Percentiles rank a stretch among this genome's conserved stretches.
Evolutionary conservation across 92 coral and sea anemone genomes (phyloP).

Genomic region (Porites divaricata): DNA sequence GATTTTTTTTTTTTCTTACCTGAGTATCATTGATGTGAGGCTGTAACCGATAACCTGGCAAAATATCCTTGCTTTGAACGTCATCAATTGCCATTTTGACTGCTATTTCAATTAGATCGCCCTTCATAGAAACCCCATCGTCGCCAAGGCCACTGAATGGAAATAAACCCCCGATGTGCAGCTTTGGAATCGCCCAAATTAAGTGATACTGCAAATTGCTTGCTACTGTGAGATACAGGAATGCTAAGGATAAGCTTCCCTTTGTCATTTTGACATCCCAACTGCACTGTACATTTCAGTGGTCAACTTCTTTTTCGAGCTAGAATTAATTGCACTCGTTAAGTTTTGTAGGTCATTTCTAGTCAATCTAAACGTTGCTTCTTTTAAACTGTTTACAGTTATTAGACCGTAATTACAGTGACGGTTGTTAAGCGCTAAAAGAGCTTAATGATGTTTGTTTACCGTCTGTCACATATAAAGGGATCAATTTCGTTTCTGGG

Average conservation of each 20-base stretch:
- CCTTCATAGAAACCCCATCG: conserved; percentile 19
- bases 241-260: conserved; percentile 16
- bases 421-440: conserved; percentile 21
- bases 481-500: no score
- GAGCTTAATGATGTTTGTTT: conserved; percentile 17
- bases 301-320: no score
- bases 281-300: no score
- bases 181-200: not conserved
- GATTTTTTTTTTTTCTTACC: conserved; percentile 33
- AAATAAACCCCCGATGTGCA: conserved; percentile 60
- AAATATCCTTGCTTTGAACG: conserved; percentile 42
- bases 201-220: not conserved
- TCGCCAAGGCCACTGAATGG: conserved; percentile 45
- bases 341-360: not conserved
- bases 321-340: no score
- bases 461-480: not conserved
- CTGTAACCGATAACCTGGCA: conserved; percentile 55
- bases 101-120: conserved; percentile 32
- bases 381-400: conserved; percentile 21
- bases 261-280: not conserved
- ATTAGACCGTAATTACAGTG: conserved; percentile 21
- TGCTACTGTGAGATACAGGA: conserved; percentile 40
- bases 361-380: conserved; percentile 10
- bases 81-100: conserved; percentile 63
- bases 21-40: conserved; percentile 65